Base-by-base conservation (phyloP, 2,888 invertebrate genomes). In the Watsonalla binaria region DNA sequence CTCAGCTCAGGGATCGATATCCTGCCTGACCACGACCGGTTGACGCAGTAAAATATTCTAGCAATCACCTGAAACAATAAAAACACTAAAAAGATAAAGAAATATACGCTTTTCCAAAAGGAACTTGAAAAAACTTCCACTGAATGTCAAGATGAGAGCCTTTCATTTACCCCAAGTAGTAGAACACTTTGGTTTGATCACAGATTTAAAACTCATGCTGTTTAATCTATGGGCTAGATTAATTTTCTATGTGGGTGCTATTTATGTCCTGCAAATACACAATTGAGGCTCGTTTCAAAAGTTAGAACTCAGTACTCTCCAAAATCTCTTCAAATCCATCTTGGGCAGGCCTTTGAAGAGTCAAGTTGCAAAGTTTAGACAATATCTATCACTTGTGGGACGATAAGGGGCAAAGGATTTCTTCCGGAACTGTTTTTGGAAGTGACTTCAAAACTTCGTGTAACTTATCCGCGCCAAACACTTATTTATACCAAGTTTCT, bases 21-120 rank as follows among this genome's bases (percentile, higher is more conserved):
- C 75, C 93, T 94, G 11, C 98, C 98, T 53, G 97, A 96, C 99
- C 99, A 99, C 63, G 98, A 97, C 65, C 98, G 94, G 90, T 98
- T 98, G 53, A 98, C 97, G 85, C 96, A 96, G 91, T 98, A 99
- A 90, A 96, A 99, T 92, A 99, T 98, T 86, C 99, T 94, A 64
- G 98, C 98, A 79, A 99, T 98, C 76, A 99, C 96, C 96, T 96
- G 90, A 9, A 90, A 89, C 51, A 58, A 62, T 60, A 52, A 51
- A 58, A 6, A 55, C 47, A 52, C 53, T 15, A 52, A 48, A 48
- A 54, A 57, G 56, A 60, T 58, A 57, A 51, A 52, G 37, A 24
- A 24, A 24, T 24, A 4, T 4, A 24, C 24, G 24, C 24, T 24
- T 24, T 24, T 24, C 24, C 24, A n/a, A n/a, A n/a, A n/a, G 24